These are phyloP conservation scores for Hipposideros larvatus DNA, from an alignment of 2,797 vertebrate species.

Conservation along the genomic window DNA sequence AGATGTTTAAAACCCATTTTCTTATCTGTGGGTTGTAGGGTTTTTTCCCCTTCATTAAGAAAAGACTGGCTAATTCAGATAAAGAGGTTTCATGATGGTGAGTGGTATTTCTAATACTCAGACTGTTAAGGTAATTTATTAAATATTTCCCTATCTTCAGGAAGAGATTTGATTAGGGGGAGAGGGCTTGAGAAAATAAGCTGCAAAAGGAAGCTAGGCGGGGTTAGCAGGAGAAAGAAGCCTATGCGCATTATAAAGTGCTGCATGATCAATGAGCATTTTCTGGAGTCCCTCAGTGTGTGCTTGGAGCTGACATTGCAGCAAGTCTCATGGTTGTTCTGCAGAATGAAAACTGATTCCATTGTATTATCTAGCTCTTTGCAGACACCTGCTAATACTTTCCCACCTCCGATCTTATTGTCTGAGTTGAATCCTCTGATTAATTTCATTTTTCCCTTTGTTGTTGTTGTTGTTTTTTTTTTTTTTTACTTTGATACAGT, in stretches of 20 bases:
- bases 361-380: constrained; percentile 64
- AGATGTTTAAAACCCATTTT: constrained; percentile 48
- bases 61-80: constrained; percentile 44
- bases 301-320: constrained; percentile 85
- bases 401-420: background rate
- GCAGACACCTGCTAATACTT: constrained; percentile 72
- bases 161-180: constrained; percentile 57
- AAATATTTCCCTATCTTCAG: constrained; percentile 62
- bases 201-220: constrained; percentile 75
- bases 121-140: constrained; percentile 56
- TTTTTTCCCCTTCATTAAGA: background rate
- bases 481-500: background rate
- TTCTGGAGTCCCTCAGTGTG: constrained; percentile 82
- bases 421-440: constrained; percentile 46
- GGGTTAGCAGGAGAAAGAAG: constrained; percentile 76
- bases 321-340: constrained; percentile 79
- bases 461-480: no score
- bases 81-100: constrained; percentile 29
- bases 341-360: constrained; percentile 71
- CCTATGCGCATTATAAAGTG: constrained; percentile 84
- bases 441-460: constrained; percentile 51
- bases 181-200: constrained; percentile 57
- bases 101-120: constrained; percentile 58
- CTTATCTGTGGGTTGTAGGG: background rate
- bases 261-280: constrained; percentile 86